Evolutionary conservation across 2,888 invertebrate species (phyloP), one percentile per base, ranked within the genome.

Genomic region (Phyllotreta cruciferae): DNA sequence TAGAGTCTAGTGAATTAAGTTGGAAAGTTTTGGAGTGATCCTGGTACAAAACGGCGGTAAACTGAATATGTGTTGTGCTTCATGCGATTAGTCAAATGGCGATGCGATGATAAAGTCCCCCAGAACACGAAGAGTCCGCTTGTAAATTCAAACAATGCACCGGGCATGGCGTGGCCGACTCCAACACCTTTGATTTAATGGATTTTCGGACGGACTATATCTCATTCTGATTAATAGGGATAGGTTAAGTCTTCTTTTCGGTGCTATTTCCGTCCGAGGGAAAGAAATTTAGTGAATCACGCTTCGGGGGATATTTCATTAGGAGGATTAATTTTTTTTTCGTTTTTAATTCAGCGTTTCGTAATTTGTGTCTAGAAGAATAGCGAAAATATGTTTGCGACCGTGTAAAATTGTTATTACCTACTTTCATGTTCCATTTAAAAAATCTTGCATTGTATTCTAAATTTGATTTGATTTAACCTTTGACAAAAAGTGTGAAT

Each of bases 51-150:
- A 35, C 44, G 68, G 47, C 64, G 60, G 68, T 70, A 67, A 71
- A 71, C 70, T 70, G 71, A 74, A 73, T 74, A 71, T 72, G 74
- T 72, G 73, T 72, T 69, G 69, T 63, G 68, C 60, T 56, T 62
- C 64, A 61, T 66, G 66, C 66, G 71, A 70, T 71, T 70, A 69
- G 66, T 65, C 69, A 62, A 68, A 70, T 70, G 64, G 68, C 62
- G 67, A 74, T 72, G 67, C 64, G 65, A 69, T 68, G 73, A 74
- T 75, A 74, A 70, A 70, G 70, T 71, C 71, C 63, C 56, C 49
- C 10, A 54, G 52, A 62, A 64, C 65, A 67, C 60, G 65, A 69
- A 71, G 70, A 62, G 67, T 67, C 64, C 68, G 55, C 67, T 11
- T 63, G 62, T 65, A 62, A 67, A 66, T 66, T 66, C 66, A 65